Percentiles rank a stretch among this genome's conserved stretches.
Conservation (phyloP, 2,797 vertebrate genomes). For the Pseudochirops corinnae region DNA sequence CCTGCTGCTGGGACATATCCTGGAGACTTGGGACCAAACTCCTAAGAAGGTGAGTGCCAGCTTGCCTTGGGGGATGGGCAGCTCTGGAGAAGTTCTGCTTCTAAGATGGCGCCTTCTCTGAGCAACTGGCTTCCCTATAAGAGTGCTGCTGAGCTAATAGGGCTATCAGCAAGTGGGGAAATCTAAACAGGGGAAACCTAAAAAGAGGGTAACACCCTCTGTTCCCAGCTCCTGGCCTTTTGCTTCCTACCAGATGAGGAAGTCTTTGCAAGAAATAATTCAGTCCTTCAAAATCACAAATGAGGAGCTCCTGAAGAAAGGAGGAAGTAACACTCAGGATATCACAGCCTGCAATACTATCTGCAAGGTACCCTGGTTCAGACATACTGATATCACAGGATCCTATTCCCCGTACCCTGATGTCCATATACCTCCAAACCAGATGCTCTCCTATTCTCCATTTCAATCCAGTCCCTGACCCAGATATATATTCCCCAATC, state of each 20-base stretch:
- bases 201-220: background rate
- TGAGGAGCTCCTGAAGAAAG: constrained; percentile 89
- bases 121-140: background rate
- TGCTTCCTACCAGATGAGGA: constrained; percentile 86
- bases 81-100: background rate
- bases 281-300: constrained; percentile 94
- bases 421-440: background rate
- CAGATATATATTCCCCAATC: background rate
- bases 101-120: background rate
- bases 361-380: constrained; percentile 89
- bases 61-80: background rate
- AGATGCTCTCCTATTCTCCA: background rate
- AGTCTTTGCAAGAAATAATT: constrained; percentile 92
- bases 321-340: constrained; percentile 74
- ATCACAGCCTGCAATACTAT: constrained; percentile 87
- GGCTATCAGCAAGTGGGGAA: background rate
- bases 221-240: constrained; percentile 14
- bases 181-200: background rate
- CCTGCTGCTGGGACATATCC: constrained; percentile 92
- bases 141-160: background rate
- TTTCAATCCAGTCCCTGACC: background rate
- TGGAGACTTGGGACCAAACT: constrained; percentile 90
- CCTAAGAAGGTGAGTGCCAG: constrained; percentile 89
- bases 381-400: background rate
- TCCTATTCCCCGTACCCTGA: background rate